Percentiles rank a stretch among this genome's conserved stretches.
Evolutionary conservation across 37 sponge, comb jelly and placozoan species (phyloP).

Genomic region (Oscarella lobularis): DNA sequence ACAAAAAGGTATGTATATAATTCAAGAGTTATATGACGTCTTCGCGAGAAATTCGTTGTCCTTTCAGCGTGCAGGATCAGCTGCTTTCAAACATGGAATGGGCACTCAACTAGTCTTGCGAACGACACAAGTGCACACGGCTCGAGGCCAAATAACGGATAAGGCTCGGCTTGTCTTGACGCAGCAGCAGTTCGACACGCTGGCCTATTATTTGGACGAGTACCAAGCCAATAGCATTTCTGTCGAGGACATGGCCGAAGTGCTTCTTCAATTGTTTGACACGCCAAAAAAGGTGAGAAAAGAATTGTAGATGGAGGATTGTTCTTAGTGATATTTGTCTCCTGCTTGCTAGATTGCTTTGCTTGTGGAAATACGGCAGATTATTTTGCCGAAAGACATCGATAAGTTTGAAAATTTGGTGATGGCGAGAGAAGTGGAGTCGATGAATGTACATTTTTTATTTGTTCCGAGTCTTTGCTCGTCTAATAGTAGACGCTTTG

Average conservation of each 20-base stretch:
- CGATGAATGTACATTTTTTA: neutral
- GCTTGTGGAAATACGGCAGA: neutral
- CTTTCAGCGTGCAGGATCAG: neutral
- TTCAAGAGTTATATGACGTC: too few relatives aligned
- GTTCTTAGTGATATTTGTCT: too few relatives aligned
- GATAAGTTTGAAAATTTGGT: neutral
- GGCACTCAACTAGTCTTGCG: conserved; percentile 50
- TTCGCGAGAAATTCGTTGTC: neutral
- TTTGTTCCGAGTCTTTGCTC: neutral
- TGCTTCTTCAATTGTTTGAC: conserved; percentile 37
- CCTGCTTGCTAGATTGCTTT: too few relatives aligned
- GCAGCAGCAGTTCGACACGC: conserved; percentile 24
- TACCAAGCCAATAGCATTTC: conserved; percentile 32
- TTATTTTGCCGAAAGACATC: neutral
- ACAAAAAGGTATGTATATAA: too few relatives aligned
- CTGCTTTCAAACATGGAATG: conserved; percentile 15
- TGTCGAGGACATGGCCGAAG: conserved; percentile 45
- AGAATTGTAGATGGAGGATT: too few relatives aligned
- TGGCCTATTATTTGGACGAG: conserved; percentile 48
- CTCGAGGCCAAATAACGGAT: conserved; percentile 30
- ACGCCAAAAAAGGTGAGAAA: conserved; percentile 72
- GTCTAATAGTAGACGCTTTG: neutral
- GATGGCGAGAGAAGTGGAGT: neutral
- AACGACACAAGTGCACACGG: conserved; percentile 21
- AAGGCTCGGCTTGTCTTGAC: conserved; percentile 37